Percentiles rank a stretch among this genome's conserved stretches.
These are phyloP conservation scores for Galago senegalensis DNA, from an alignment of 2,797 vertebrate species.

Conservation along the genomic window DNA sequence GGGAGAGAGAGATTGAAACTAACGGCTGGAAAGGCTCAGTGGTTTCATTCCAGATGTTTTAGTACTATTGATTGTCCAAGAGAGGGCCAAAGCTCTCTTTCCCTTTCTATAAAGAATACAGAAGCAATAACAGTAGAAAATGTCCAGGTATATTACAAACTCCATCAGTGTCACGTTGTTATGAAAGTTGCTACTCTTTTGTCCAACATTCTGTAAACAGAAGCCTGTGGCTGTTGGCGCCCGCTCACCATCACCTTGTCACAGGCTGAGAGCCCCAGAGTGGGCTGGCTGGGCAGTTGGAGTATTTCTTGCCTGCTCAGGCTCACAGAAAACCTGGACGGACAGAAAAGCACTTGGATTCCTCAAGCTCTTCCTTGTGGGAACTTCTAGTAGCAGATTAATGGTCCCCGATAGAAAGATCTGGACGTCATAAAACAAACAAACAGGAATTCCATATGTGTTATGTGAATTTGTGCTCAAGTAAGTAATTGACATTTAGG, in stretches of 20 bases:
- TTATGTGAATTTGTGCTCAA: background rate
- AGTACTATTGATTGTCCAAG: background rate
- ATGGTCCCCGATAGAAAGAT: background rate
- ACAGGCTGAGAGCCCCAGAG: background rate
- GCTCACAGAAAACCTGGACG: background rate
- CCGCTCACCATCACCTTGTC: background rate
- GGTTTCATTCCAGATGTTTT: constrained; percentile 22
- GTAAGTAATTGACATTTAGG: background rate
- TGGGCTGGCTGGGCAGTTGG: background rate
- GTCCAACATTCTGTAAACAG: background rate
- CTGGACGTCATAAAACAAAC: background rate
- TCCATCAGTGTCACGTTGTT: background rate
- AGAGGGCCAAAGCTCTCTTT: background rate
- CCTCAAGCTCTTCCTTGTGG: background rate
- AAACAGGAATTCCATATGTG: background rate
- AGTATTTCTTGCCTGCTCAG: background rate
- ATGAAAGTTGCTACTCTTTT: constrained; percentile 1
- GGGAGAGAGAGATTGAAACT: background rate
- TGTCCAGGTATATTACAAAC: background rate
- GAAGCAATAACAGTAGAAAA: background rate
- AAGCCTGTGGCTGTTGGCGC: fast-evolving
- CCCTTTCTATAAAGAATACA: background rate
- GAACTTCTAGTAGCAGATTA: background rate
- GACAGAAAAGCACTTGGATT: background rate
- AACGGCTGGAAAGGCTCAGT: background rate